These are phyloP conservation scores for Orchesella cincta DNA, from an alignment of 1,140 invertebrate species.

Conservation along the genomic window DNA sequence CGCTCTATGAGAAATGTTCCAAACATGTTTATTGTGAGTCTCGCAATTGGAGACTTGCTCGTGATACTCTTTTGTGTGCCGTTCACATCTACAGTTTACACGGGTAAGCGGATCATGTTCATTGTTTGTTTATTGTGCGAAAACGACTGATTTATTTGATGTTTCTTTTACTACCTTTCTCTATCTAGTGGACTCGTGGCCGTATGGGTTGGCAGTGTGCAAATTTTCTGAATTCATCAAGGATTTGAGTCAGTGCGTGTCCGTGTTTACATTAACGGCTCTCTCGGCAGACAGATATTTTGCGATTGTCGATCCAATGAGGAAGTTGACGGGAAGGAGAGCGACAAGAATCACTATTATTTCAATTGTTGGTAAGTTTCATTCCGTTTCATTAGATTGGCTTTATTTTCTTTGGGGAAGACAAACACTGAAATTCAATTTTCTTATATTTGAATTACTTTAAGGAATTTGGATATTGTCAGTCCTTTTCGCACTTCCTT, in stretches of 20 bases:
- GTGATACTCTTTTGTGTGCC: conserved; percentile 61
- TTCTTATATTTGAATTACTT: too few relatives aligned
- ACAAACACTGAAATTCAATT: too few relatives aligned
- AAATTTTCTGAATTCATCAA: conserved; percentile 59
- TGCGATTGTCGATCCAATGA: conserved; percentile 61
- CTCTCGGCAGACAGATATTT: conserved; percentile 61
- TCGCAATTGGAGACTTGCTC: conserved; percentile 61
- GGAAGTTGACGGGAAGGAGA: conserved; percentile 58
- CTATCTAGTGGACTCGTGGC: conserved; percentile 61
- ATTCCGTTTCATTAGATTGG: too few relatives aligned
- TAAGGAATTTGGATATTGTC: conserved; percentile 20
- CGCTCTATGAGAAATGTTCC: conserved; percentile 56
- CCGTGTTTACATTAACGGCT: conserved; percentile 61
- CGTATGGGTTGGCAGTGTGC: conserved; percentile 59
- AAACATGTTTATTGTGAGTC: conserved; percentile 61
- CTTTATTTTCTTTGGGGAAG: too few relatives aligned
- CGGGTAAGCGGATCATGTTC: conserved; percentile 39
- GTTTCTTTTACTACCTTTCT: too few relatives aligned
- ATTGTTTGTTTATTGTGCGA: not conserved
- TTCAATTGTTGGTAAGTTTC: conserved; percentile 54
- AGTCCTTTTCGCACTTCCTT: conserved; percentile 14
- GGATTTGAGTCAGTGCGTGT: conserved; percentile 61
- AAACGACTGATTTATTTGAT: too few relatives aligned
- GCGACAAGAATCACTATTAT: conserved; percentile 68
- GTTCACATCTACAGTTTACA: conserved; percentile 59